Conservation (phyloP, 2,888 invertebrate genomes). For the Drosophila anomalipes region DNA sequence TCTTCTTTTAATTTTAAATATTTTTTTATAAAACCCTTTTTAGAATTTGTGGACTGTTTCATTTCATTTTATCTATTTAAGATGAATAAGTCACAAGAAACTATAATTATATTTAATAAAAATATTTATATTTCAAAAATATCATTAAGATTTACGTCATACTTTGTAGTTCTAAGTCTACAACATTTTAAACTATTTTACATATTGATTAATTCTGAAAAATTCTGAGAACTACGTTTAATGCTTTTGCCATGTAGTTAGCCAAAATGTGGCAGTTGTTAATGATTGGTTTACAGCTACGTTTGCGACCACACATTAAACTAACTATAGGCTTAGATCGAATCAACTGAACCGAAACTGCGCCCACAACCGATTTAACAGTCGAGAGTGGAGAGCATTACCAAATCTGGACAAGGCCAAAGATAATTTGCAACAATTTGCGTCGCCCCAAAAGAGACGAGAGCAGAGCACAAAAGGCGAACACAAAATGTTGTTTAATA, state of each 20-base stretch:
- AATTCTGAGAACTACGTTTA: neutral
- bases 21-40: neutral
- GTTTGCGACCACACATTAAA: slow-evolving; percentile 42
- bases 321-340: slow-evolving; percentile 39
- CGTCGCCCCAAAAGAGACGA: slow-evolving; percentile 52
- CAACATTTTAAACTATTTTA: neutral
- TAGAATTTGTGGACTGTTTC: neutral
- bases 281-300: slow-evolving; percentile 33
- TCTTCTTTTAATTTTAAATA: neutral
- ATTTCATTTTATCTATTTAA: neutral
- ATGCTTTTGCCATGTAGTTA: neutral
- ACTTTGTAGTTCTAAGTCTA: neutral
- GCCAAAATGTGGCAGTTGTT: slow-evolving; percentile 19
- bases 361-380: slow-evolving; percentile 41
- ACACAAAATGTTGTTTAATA: slow-evolving; percentile 81
- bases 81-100: neutral
- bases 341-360: slow-evolving; percentile 7
- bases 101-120: neutral
- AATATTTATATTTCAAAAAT: neutral
- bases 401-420: slow-evolving; percentile 81
- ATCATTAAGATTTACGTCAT: neutral
- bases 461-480: slow-evolving; percentile 54
- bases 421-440: slow-evolving; percentile 81
- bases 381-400: slow-evolving; percentile 28
- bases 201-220: neutral